Percentiles rank a stretch among this genome's conserved stretches.
Conservation (phyloP, 2,888 invertebrate genomes). For the Netelia inedita region DNA sequence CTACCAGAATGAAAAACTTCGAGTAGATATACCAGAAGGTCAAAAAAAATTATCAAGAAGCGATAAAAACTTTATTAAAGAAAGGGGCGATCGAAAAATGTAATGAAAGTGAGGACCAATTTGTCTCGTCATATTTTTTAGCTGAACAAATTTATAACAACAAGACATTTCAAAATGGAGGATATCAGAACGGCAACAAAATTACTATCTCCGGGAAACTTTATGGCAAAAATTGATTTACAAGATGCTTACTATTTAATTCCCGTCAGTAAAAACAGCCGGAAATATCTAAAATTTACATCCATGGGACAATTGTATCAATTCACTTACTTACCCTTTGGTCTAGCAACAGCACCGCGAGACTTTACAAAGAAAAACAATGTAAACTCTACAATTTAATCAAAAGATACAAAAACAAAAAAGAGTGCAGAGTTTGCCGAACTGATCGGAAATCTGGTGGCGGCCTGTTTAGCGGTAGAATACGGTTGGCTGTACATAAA, state of each 20-base stretch:
- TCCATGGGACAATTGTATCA: conserved; percentile 40
- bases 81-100: conserved; percentile 57
- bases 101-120: conserved; percentile 27
- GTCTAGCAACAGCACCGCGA: conserved; percentile 55
- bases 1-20: conserved; percentile 23
- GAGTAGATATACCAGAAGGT: neutral
- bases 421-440: neutral
- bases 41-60: conserved; percentile 14
- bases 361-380: conserved; percentile 57
- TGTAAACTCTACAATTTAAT: neutral
- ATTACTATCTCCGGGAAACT: neutral
- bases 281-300: conserved; percentile 61
- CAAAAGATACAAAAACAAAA: neutral
- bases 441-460: neutral
- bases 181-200: conserved; percentile 22
- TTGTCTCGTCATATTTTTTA: conserved; percentile 45
- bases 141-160: conserved; percentile 42
- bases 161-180: conserved; percentile 45
- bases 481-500: too few species aligned
- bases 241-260: conserved; percentile 66
- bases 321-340: conserved; percentile 60
- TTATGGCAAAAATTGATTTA: conserved; percentile 60
- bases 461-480: too few species aligned
- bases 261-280: conserved; percentile 28
- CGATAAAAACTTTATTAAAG: conserved; percentile 20